Base-by-base conservation (phyloP, 2,888 invertebrate species). In the Auanema sp. region DNA sequence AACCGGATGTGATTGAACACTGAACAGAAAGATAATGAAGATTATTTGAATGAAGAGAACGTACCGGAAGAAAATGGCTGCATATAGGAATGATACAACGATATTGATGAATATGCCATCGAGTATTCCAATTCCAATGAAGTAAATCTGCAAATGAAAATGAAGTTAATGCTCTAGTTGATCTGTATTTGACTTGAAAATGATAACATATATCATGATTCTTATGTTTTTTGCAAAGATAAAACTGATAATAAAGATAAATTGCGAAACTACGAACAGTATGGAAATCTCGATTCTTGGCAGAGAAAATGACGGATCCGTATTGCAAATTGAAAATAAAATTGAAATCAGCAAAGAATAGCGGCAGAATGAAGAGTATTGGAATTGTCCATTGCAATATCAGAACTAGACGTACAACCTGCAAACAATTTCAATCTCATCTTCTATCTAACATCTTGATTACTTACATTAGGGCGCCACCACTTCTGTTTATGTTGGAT, bases 41-140 rank as follows among this genome's bases (percentile, higher is more conserved):
- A 57, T 41, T 25, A 50, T 11, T 5, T 6, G 41, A 5, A 24
- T 40, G 16, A n/a, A 5, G 18, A 8, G 12, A n/a, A 56, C 61
- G 11, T n/a, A 72, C 72, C 69, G 61, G 11, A 73, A 63, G 59
- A 76, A 76, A 60, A 76, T 76, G 16, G 71, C 69, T 16, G 72
- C 66, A 58, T 76, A 76, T 16, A 76, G 59, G n/a, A 68, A 55
- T 44, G 71, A 61, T 50, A 75, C 76, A 44, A 71, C 71, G 42
- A 65, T 64, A 53, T 76, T 76, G 49, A 76, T 72, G 23, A 76
- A 55, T 21, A 76, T 65, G 6, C 76, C 76, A 58, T 76, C 72
- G 8, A 71, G 65, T 14, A 74, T 58, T 3, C 72, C 75, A 56
- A 76, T 58, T 6, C 69, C 66, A 33, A 75, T 64, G 53, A 75